Base-by-base conservation (phyloP, 1,140 invertebrate species). In the Heterodera carotae region DNA sequence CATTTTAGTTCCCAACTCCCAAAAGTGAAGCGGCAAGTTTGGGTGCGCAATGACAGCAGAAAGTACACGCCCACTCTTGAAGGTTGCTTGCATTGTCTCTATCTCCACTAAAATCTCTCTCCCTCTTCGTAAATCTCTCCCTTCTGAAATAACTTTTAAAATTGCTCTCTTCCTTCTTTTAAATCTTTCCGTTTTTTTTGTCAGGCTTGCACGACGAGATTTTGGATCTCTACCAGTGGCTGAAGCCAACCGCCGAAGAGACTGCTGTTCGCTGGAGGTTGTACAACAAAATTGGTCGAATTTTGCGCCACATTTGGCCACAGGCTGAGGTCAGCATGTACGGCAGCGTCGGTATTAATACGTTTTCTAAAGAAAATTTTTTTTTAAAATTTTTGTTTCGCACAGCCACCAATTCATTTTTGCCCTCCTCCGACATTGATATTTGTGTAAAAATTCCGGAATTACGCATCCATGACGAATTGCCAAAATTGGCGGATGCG, bases 121-220 rank as follows among this genome's bases (percentile, higher is more conserved):
- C n/a, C n/a, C n/a, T n/a, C n/a, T n/a, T n/a, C n/a, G n/a, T n/a
- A n/a, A n/a, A n/a, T n/a, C n/a, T 43, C 6, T 43, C 12, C 39
- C 39, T 43, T 43, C 39, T 12, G n/a, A n/a, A n/a, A n/a, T n/a
- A n/a, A 43, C 39, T 43, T 43, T 43, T 43, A 43, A 0, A 12
- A 8, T 43, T 43, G 39, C 12, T 43, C 12, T 39, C 12, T 43
- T 43, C 6, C 12, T 1, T 12, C 6, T 8, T 43, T 43, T 12
- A 6, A 43, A 43, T 43, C 39, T 43, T 43, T 43, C 2, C 39
- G 5, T 18, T n/a, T 1, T 22, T 56, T 22, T 31, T n/a, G n/a
- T n/a, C n/a, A 31, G 48, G 83, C 22, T 59, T 84, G 25, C 83
- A 84, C 29, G 83, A 84, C 31, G 83, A 84, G 75, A 75, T 84